Evolutionary conservation across 2,113 vertebrate genomes (phyloP).

Genomic region (Nannobrachium achirus): DNA sequence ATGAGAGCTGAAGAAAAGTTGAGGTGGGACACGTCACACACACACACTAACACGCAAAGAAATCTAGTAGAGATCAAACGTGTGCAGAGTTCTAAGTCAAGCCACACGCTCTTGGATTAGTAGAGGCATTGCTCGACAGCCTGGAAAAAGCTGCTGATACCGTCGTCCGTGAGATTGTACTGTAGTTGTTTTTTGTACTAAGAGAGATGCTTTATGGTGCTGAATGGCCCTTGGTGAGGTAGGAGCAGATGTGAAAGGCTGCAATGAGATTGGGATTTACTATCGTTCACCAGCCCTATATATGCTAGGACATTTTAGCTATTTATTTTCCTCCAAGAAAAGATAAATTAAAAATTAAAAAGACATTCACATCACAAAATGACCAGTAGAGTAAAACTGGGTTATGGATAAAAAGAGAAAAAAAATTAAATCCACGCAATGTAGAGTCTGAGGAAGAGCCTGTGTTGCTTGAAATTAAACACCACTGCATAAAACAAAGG

Average conservation of each 20-base stretch:
- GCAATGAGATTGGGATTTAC: neutral
- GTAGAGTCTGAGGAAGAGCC: too few relatives aligned
- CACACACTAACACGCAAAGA: neutral
- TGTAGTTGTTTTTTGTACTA: constrained; percentile 13
- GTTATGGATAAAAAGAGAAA: too few relatives aligned
- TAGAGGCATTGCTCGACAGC: constrained; percentile 24
- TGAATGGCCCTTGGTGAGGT: neutral
- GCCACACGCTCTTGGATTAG: constrained; percentile 77
- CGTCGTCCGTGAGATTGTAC: constrained; percentile 42
- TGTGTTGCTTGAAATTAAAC: too few relatives aligned
- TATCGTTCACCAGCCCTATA: too few relatives aligned
- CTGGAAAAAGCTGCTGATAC: constrained; percentile 36
- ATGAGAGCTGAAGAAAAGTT: constrained; percentile 12
- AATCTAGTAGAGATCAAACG: constrained; percentile 61
- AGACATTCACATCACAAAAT: neutral
- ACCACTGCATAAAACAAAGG: too few relatives aligned
- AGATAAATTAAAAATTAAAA: too few relatives aligned
- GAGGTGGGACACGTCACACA: constrained; percentile 30
- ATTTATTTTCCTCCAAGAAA: too few relatives aligned
- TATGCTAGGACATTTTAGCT: too few relatives aligned
- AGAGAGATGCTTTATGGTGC: neutral
- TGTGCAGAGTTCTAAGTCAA: constrained; percentile 57
- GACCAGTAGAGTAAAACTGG: neutral
- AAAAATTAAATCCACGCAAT: too few relatives aligned
- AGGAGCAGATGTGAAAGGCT: neutral